These are phyloP conservation scores for Danio aesculapii DNA, from an alignment of 2,797 vertebrate species.

Conservation along the genomic window DNA sequence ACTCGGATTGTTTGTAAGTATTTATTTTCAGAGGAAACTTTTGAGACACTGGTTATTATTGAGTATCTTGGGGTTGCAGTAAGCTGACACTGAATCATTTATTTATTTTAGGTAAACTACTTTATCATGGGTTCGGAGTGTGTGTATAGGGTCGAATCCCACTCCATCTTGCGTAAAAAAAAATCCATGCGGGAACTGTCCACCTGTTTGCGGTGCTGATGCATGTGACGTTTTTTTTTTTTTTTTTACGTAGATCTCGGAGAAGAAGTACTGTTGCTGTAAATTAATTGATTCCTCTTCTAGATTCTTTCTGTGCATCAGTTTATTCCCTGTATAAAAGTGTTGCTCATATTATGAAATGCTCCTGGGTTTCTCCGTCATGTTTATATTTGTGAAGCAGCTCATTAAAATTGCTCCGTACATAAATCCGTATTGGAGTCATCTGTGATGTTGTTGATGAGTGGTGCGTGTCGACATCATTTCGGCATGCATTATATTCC, in stretches of 20 bases:
- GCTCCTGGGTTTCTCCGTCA: slow-evolving; percentile 36
- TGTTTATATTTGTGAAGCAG: slow-evolving; percentile 76
- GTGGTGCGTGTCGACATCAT: not conserved
- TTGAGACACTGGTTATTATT: slow-evolving; percentile 53
- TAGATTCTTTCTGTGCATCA: slow-evolving; percentile 2
- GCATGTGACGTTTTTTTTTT: slow-evolving; percentile 44
- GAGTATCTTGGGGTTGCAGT: slow-evolving; percentile 22
- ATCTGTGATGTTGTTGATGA: not conserved
- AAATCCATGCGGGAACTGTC: slow-evolving; percentile 33
- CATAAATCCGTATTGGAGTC: slow-evolving; percentile 58
- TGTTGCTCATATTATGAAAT: slow-evolving; percentile 31
- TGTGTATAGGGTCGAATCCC: slow-evolving; percentile 8
- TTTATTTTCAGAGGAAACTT: slow-evolving; percentile 48
- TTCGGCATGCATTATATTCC: slow-evolving; percentile 2
- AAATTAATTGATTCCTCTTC: slow-evolving; percentile 4
- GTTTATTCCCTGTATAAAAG: not conserved
- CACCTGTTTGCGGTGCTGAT: slow-evolving; percentile 30
- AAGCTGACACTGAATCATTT: slow-evolving; percentile 19
- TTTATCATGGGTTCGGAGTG: slow-evolving; percentile 33
- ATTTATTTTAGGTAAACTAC: slow-evolving; percentile 42
- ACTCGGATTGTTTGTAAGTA: slow-evolving; percentile 27
- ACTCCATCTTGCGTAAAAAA: not conserved
- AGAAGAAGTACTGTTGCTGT: slow-evolving; percentile 24
- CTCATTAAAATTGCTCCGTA: slow-evolving; percentile 77
- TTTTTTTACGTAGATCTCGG: slow-evolving; percentile 10